phyloP scores from a whole-genome alignment of 2,797 vertebrate genomes.

The Loriculus beryllinus region DNA sequence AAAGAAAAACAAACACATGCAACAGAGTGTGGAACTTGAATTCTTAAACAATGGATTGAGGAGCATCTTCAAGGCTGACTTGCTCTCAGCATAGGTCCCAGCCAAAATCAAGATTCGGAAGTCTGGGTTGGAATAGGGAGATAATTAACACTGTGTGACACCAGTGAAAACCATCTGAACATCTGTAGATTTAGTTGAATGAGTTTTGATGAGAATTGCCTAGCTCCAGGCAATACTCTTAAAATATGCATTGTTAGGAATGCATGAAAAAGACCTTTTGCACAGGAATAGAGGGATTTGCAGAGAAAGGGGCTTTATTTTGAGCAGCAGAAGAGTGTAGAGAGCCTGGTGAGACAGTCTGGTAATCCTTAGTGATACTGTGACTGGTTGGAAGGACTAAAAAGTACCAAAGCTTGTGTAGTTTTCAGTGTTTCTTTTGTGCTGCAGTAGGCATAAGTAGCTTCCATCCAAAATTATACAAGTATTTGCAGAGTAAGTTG shows the following conservation, averaged over 20 bases:
- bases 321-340: background rate
- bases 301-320: background rate
- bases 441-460: background rate
- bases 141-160: rapidly evolving
- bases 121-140: background rate
- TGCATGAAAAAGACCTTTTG: background rate
- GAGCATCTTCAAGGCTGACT: background rate
- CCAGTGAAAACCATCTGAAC: background rate
- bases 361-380: background rate
- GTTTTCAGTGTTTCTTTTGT: background rate
- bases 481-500: background rate
- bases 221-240: background rate
- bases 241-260: background rate
- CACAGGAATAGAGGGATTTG: background rate
- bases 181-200: background rate
- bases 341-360: background rate
- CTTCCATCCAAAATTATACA: background rate
- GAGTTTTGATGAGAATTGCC: background rate
- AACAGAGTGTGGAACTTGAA: background rate
- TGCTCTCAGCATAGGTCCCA: background rate
- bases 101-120: background rate
- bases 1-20: background rate
- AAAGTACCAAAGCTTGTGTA: background rate
- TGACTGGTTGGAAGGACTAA: background rate
- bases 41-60: background rate